These are phyloP conservation scores for Delphinus delphis DNA, from an alignment of 2,113 vertebrate species.

Conservation along the genomic window DNA sequence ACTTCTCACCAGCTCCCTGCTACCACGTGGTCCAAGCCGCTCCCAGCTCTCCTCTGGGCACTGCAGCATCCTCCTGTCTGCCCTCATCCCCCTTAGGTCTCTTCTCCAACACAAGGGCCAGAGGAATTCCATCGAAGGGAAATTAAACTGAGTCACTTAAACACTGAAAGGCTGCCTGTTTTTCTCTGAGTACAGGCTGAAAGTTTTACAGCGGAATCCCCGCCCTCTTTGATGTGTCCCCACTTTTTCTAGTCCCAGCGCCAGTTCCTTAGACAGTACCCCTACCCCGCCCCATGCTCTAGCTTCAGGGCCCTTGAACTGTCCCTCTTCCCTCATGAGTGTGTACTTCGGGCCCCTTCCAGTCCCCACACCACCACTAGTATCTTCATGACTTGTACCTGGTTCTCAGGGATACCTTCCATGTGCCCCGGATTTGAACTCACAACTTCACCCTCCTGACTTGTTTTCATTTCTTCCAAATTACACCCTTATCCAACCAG, in stretches of 20 bases:
- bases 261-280: not conserved
- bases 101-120: not conserved
- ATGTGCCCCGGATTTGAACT: not conserved
- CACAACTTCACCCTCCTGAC: not conserved
- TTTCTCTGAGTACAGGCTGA: not conserved
- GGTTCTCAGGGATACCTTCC: not conserved
- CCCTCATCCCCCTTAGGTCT: not conserved
- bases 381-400: not conserved
- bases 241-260: not conserved
- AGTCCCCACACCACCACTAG: not conserved
- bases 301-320: not conserved
- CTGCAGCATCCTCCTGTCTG: not conserved
- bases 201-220: not conserved
- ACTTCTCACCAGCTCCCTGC: not conserved
- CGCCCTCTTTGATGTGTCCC: not conserved
- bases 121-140: not conserved
- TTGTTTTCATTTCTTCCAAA: not conserved
- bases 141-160: not conserved
- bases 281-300: not conserved
- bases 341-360: not conserved
- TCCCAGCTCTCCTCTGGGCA: not conserved
- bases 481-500: not conserved
- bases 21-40: not conserved
- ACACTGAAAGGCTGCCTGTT: not conserved
- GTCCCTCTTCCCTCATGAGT: not conserved